Percentiles rank a stretch among this genome's conserved stretches.
Evolutionary conservation across 92 coral and sea anemone genomes (phyloP).

Genomic region (Porites evermanni): DNA sequence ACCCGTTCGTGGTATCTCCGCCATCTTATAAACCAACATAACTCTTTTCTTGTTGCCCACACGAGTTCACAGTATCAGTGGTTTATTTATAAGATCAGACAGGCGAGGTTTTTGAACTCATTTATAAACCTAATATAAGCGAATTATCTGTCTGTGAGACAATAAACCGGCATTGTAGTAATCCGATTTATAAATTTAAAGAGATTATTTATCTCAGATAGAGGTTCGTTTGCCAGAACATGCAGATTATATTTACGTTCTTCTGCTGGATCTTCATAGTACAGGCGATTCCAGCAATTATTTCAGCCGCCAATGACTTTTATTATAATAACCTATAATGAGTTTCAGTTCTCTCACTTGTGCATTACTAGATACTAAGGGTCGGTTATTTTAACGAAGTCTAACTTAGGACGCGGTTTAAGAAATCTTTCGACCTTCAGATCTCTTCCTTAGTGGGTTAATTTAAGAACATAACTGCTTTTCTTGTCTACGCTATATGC

Average conservation of each 20-base stretch:
- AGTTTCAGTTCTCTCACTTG: too few species aligned
- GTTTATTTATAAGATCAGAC: not conserved
- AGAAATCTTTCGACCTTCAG: too few species aligned
- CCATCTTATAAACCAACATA: not conserved
- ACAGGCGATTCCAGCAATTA: not conserved
- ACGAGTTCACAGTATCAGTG: not conserved
- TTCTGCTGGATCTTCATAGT: not conserved
- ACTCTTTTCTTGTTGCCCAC: not conserved
- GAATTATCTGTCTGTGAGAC: not conserved
- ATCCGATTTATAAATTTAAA: not conserved
- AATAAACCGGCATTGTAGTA: not conserved
- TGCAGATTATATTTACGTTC: not conserved
- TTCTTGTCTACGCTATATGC: too few species aligned
- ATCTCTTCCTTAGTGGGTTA: too few species aligned
- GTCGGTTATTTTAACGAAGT: too few species aligned
- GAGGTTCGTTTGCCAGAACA: not conserved
- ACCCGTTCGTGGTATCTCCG: too few species aligned
- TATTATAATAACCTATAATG: too few species aligned
- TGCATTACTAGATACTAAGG: too few species aligned
- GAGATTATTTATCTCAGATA: not conserved
- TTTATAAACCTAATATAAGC: not conserved
- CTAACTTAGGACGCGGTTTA: too few species aligned
- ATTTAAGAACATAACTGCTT: too few species aligned
- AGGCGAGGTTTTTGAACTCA: not conserved
- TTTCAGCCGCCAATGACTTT: not conserved